Base-by-base conservation (phyloP, 2,113 vertebrate species). In the Paedocypris sp. region DNA sequence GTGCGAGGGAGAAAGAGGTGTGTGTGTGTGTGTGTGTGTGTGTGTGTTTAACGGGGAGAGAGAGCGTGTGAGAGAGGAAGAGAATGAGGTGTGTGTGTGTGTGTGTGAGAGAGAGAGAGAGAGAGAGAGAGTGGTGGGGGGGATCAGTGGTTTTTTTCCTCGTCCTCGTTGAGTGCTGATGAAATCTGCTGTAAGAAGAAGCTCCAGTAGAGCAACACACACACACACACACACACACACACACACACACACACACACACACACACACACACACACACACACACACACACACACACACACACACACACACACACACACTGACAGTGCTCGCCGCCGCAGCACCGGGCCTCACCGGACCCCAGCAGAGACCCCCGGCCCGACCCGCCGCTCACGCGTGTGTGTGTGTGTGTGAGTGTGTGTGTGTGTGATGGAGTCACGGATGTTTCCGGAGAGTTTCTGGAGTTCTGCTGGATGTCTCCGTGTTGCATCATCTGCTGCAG, bases 401-500 rank as follows among this genome's bases (percentile, higher is more conserved):
- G n/a, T n/a, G n/a, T n/a, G n/a, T n/a, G n/a, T n/a, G n/a, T n/a
- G n/a, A n/a, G n/a, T n/a, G n/a, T n/a, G n/a, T n/a, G n/a, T n/a
- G n/a, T n/a, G n/a, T n/a, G n/a, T n/a, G n/a, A n/a, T n/a, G n/a
- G n/a, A n/a, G n/a, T n/a, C n/a, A n/a, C n/a, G n/a, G n/a, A n/a
- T n/a, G n/a, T n/a, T n/a, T n/a, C n/a, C n/a, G n/a, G n/a, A n/a
- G n/a, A n/a, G n/a, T n/a, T n/a, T 46, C 58, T 53, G 60, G 60
- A 71, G 49, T 60, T 58, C 72, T 71, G 54, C 73, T 75, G 60
- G 79, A 78, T 86, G 77, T 82, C 82, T 76, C 71, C 77, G 49
- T 62, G 75, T 86, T 86, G 82, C 84, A 85, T 86, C 84, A 86
- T 83, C 81, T 85, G 83, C 79, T 75, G 82, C 82, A 86, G 77